Base-by-base conservation (phyloP, 37 sponge, comb jelly and placozoan genomes). In the Aplysina aerophoba region DNA sequence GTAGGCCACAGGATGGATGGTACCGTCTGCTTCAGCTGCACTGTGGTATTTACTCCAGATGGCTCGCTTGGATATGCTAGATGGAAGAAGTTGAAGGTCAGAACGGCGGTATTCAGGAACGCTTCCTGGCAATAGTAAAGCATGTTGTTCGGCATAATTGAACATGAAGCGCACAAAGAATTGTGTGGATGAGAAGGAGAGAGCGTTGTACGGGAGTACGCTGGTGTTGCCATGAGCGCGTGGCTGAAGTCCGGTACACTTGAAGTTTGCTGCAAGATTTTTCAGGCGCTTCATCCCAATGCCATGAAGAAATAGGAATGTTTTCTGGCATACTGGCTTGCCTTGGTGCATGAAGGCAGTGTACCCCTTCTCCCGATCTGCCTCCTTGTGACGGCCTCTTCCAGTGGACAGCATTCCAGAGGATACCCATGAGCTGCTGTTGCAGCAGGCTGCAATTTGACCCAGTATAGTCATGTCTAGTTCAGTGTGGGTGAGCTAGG, bases 61-160 rank as follows among this genome's bases (percentile, higher is more conserved):
- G 27, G 79, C 33, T 80, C 83, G 63, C 80, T 87, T 91, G 3
- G 84, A 79, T 0, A 61, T 62, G 17, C 62, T 64, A 21, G 84
- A 91, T 30, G 91, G 88, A 15, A 91, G 88, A 0, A 91, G 65
- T 53, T 87, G 40, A 0, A 91, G 20, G 53, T 91, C 88, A 73
- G 41, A 37, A 20, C 85, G 34, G 37, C 80, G 83, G 82, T 88
- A 87, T 53, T 88, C 92, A 54, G 92, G 88, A 5, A 88, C 34
- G 19, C 88, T 59, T 4, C 85, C 92, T 64, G 92, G 88, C 20
- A 91, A n/a, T 0, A 72, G 84, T 1, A 91, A 53, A 36, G 81
- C 87, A 35, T 84, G 64, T 0, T 60, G 61, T 37, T 91, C 91
- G 21, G 84, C 68, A 57, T 84, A 84, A 20, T 74, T 74, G 6